Evolutionary conservation across 2,797 vertebrate genomes (phyloP).

Genomic region (Aplochiton taeniatus): DNA sequence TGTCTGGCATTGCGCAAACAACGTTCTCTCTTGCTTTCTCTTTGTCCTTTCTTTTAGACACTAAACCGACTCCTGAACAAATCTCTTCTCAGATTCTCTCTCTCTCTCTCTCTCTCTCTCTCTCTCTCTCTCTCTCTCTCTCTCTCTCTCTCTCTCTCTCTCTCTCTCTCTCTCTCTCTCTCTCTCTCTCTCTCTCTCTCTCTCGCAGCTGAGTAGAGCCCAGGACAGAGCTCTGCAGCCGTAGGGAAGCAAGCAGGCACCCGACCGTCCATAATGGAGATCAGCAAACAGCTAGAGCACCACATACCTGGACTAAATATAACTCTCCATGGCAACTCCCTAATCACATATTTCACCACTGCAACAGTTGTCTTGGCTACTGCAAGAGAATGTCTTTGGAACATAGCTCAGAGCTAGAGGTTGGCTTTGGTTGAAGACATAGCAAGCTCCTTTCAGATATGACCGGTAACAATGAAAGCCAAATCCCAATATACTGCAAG

Average conservation of each 20-base stretch:
- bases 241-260: slow-evolving; percentile 23
- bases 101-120: neutral
- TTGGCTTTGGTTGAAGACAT: no score
- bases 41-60: no score
- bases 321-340: neutral
- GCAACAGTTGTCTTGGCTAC: no score
- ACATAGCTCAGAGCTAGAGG: no score
- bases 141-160: neutral
- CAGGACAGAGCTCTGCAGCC: slow-evolving; percentile 43
- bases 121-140: neutral
- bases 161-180: slow-evolving; percentile 3
- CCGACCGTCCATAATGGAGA: neutral
- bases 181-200: neutral
- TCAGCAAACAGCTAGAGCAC: neutral
- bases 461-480: neutral
- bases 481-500: neutral
- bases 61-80: neutral
- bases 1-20: slow-evolving; percentile 14
- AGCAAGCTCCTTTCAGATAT: no score
- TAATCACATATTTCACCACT: no score
- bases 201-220: slow-evolving; percentile 48
- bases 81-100: slow-evolving; percentile 11
- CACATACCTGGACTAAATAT: slow-evolving; percentile 4
- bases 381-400: no score
- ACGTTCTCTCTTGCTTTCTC: no score